phyloP scores from a whole-genome alignment of 2,797 vertebrate genomes.

The Lateolabrax maculatus region DNA sequence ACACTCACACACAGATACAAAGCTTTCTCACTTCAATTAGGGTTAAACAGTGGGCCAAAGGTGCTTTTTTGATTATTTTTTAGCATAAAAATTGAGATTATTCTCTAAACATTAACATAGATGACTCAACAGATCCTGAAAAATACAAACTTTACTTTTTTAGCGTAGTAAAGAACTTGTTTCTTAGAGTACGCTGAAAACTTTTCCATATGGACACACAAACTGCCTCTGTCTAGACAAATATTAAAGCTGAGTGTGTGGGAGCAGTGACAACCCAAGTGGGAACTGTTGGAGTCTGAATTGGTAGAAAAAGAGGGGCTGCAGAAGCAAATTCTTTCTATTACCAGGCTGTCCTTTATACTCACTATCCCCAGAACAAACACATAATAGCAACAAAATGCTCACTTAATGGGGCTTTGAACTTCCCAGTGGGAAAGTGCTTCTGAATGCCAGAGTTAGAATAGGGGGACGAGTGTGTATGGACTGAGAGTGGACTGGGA shows the following conservation, averaged over 20 bases:
- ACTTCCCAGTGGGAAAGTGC: slow-evolving; percentile 67
- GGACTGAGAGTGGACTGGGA: slow-evolving; percentile 55
- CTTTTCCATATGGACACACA: slow-evolving; percentile 29
- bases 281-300: slow-evolving; percentile 35
- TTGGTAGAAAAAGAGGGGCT: slow-evolving; percentile 21
- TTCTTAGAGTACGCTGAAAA: neutral
- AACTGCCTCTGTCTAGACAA: slow-evolving; percentile 46
- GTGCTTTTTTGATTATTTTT: neutral
- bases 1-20: neutral
- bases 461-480: slow-evolving; percentile 57
- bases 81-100: neutral
- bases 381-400: slow-evolving; percentile 70
- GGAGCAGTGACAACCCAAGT: slow-evolving; percentile 28
- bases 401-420: slow-evolving; percentile 70
- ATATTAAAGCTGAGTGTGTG: slow-evolving; percentile 36
- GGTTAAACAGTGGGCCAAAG: neutral
- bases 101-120: slow-evolving; percentile 1
- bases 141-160: neutral
- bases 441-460: slow-evolving; percentile 65
- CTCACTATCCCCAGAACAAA: slow-evolving; percentile 60
- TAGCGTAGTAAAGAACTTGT: neutral
- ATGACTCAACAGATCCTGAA: neutral
- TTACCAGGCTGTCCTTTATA: slow-evolving; percentile 48
- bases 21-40: neutral
- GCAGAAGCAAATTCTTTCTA: slow-evolving; percentile 60